Base-by-base conservation (phyloP, 2,797 vertebrate genomes). In the Perodicticus potto region DNA sequence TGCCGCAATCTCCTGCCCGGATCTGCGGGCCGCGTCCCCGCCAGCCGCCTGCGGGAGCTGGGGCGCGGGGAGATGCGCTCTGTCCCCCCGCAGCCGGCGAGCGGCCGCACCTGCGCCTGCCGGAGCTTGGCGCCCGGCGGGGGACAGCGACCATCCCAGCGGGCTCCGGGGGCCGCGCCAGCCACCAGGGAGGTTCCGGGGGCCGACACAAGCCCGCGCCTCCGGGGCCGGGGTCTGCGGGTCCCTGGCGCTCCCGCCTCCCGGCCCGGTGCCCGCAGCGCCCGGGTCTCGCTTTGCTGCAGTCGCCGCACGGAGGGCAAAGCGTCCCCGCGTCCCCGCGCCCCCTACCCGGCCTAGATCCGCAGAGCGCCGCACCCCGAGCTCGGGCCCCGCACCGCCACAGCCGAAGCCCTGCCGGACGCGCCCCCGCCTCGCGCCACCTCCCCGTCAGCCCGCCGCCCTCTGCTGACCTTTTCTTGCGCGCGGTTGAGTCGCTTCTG, bases 401-500 rank as follows among this genome's bases (percentile, higher is more conserved):
- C 84, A 59, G 49, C 90, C 78, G 5, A 8, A 29, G 63, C 86
- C 82, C 73, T 4, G 37, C 70, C 4, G 25, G 22, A 70, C 61
- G 3, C 12, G 5, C 32, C 45, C 67, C 29, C 32, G 25, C 20
- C 69, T 16, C 78, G 32, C 25, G 17, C 63, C 82, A 25, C 70
- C 61, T 11, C 65, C n/a, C 32, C n/a, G n/a, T 32, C 80, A 81
- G 23, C 78, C 93, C 61, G 55, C 93, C 5, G 53, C 40, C 69
- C 70, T 23, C 53, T 2, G 29, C 97, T 95, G 86, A 99, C 99
- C 99, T 99, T 99, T 95, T 99, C 99, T 98, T 99, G 99, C 5
- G 99, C 99, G 40, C 99, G 98, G 98, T 98, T 99, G 92, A 99
- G 98, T 45, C 99, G 98, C 95, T 99, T 99, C 98, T 99, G 99